Base-by-base conservation (phyloP, 2,797 vertebrate species). In the Pelobates cultripes region DNA sequence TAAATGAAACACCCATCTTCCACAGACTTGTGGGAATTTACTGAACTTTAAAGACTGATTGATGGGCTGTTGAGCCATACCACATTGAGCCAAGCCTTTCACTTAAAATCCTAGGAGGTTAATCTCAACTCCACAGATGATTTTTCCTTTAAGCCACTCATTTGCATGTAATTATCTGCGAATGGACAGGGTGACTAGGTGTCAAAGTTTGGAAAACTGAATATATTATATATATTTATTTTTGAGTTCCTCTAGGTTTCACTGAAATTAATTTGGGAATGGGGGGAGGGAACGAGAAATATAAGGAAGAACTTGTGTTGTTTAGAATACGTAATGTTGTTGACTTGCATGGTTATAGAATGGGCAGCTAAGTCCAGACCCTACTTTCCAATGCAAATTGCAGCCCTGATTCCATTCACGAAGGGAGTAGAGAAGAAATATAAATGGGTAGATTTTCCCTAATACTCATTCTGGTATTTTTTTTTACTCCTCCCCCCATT, bases 401-500 rank as follows among this genome's bases (percentile, higher is more conserved):
- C 60, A 10, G 42, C n/a, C 12, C 60, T 7, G 53, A 88, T 88
- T 86, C 87, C 87, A 90, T 90, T 91, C 86, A 92, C 88, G 83
- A 79, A 73, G 85, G 71, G 67, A 86, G 85, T 75, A 70, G 28
- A 28, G 28, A 28, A 28, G 28, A 28, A 28, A 28, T 28, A 28
- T 28, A 28, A 28, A 28, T 28, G 72, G 77, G 81, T n/a, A 0
- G 0, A 0, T 57, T 7, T 43, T 82, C 75, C 17, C 10, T 61
- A 2, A 51, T 3, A 9, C 40, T 6, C 53, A 60, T 8, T 78
- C 10, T 75, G 41, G 15, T 17, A 44, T 72, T 70, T 55, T 82
- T 67, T 63, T 61, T 81, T 84, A 17, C n/a, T 73, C 80, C 67
- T 60, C 42, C 72, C 28, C 53, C 79, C 75, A 88, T 70, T 63